phyloP scores from a whole-genome alignment of 2,888 invertebrate genomes.

The Zygogramma bicolorata region DNA sequence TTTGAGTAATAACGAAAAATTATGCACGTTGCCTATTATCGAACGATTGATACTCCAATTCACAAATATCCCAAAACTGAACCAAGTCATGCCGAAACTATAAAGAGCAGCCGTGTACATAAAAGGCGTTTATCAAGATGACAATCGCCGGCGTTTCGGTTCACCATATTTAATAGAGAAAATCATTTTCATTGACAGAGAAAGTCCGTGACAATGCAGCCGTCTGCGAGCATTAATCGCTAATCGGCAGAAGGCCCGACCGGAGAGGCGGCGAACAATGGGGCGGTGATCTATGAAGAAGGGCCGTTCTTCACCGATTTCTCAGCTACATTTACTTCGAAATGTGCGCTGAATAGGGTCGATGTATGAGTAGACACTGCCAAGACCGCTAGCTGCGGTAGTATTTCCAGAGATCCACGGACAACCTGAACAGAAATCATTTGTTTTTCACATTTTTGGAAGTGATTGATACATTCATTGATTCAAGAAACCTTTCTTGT shows the following conservation, averaged over 20 bases:
- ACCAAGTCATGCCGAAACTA: not conserved
- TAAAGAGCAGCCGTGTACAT: conserved; percentile 56
- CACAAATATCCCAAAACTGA: conserved; percentile 45
- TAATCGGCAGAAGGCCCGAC: conserved; percentile 57
- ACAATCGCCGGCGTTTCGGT: conserved; percentile 61
- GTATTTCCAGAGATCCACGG: not conserved
- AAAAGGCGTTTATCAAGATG: conserved; percentile 64
- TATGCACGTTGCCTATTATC: too few relatives aligned
- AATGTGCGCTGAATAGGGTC: conserved; percentile 64
- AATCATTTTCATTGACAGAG: conserved; percentile 56
- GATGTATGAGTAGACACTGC: conserved; percentile 23
- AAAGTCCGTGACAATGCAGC: conserved; percentile 51
- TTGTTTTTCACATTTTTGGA: too few relatives aligned
- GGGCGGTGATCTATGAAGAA: conserved; percentile 66
- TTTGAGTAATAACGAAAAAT: too few relatives aligned
- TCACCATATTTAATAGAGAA: conserved; percentile 63
- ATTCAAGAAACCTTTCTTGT: too few relatives aligned
- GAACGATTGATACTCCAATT: not conserved
- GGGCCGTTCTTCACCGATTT: conserved; percentile 68
- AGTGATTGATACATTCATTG: too few relatives aligned
- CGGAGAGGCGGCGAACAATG: conserved; percentile 60
- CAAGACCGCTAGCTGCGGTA: conserved; percentile 7
- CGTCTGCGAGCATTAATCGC: conserved; percentile 27
- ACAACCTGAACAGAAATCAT: not conserved
- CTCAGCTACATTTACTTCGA: conserved; percentile 68